These are phyloP conservation scores for Odobenus rosmarus DNA, from an alignment of 2,113 vertebrate species.

Conservation along the genomic window DNA sequence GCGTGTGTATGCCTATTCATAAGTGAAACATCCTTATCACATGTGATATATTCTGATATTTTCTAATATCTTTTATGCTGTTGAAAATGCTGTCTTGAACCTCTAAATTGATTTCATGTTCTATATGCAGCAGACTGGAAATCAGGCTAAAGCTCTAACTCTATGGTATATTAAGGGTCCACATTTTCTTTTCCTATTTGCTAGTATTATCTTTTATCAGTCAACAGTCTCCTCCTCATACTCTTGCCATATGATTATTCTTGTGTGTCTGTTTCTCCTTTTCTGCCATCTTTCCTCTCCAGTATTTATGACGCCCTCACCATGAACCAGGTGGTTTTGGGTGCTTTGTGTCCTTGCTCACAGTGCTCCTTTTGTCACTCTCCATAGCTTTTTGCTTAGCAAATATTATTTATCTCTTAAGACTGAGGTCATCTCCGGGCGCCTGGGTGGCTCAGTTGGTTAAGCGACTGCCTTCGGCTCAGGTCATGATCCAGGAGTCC, in stretches of 20 bases:
- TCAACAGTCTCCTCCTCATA: too few species aligned
- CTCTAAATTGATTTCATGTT: background rate
- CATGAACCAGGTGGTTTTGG: background rate
- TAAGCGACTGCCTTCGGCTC: too few species aligned
- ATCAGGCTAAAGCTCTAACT: background rate
- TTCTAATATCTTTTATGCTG: background rate
- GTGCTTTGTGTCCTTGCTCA: background rate
- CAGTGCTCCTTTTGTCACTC: background rate
- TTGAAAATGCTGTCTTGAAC: background rate
- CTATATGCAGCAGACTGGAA: background rate
- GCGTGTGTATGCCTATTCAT: background rate
- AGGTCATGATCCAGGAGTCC: too few species aligned
- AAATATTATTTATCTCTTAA: background rate
- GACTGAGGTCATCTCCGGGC: conserved; percentile 8
- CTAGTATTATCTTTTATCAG: background rate
- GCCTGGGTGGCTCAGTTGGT: too few species aligned
- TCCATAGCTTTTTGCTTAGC: background rate
- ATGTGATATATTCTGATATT: background rate
- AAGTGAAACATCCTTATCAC: background rate
- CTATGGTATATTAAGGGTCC: background rate
- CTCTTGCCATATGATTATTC: background rate
- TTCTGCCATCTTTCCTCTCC: background rate
- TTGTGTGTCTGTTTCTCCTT: background rate
- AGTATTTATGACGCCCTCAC: background rate
- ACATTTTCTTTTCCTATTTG: background rate